Conservation (phyloP, 2,797 vertebrate genomes). For the Poliocrania exsul region DNA sequence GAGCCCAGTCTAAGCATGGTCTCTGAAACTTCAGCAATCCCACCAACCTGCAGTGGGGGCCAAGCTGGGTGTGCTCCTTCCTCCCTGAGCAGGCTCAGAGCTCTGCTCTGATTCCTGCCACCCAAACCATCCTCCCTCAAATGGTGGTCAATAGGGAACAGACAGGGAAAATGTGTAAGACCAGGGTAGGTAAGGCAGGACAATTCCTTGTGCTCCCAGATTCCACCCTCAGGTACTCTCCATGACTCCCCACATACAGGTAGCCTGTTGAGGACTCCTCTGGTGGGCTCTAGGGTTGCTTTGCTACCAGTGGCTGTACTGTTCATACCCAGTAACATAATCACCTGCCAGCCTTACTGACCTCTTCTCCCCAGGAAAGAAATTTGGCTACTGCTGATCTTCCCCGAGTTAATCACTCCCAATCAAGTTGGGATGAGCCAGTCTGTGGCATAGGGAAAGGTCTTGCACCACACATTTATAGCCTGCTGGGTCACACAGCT, state of each 20-base stretch:
- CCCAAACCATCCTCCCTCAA: neutral
- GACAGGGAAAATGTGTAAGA: neutral
- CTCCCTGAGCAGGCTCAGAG: neutral
- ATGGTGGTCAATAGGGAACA: neutral
- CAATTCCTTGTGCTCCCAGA: neutral
- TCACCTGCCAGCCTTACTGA: neutral
- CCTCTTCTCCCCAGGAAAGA: neutral
- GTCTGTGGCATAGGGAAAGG: neutral
- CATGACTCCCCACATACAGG: neutral
- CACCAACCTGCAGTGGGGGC: neutral
- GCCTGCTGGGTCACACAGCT: neutral
- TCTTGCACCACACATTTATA: neutral
- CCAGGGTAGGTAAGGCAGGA: neutral
- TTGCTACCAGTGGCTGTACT: neutral
- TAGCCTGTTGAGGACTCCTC: neutral
- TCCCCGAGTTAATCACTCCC: neutral
- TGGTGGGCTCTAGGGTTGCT: neutral
- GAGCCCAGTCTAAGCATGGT: neutral
- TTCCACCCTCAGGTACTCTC: neutral
- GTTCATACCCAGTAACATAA: neutral
- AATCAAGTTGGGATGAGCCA: neutral
- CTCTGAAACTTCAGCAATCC: neutral
- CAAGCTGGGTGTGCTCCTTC: neutral
- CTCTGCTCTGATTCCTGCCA: neutral
- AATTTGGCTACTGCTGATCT: rapidly evolving